These are phyloP conservation scores for Nothobranchius kuhntae DNA, from an alignment of 2,113 vertebrate species.

Conservation along the genomic window DNA sequence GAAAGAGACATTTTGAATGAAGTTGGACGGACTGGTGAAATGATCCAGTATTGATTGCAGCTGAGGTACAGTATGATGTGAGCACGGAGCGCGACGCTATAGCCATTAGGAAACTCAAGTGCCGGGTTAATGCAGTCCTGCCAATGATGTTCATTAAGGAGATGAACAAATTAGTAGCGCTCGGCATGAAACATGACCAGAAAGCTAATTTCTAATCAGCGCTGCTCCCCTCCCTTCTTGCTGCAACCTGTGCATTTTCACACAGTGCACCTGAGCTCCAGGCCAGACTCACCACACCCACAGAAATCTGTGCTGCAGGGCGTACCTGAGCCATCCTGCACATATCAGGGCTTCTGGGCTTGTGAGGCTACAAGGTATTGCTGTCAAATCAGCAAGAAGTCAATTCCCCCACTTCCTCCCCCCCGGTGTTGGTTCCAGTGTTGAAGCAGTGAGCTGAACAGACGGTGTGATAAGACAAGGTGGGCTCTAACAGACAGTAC, in stretches of 20 bases:
- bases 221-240: background rate
- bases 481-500: slow-evolving; percentile 28
- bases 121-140: slow-evolving; percentile 59
- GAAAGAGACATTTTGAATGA: slow-evolving; percentile 13
- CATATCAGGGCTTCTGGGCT: slow-evolving; percentile 24
- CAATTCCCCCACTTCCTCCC: slow-evolving; percentile 55
- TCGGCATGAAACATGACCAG: slow-evolving; percentile 50
- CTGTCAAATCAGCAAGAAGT: slow-evolving; percentile 56
- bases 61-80: slow-evolving; percentile 40
- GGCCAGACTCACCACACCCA: slow-evolving; percentile 8
- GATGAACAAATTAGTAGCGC: slow-evolving; percentile 57
- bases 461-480: slow-evolving; percentile 41
- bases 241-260: slow-evolving; percentile 11
- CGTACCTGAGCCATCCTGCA: slow-evolving; percentile 21
- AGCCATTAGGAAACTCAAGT: slow-evolving; percentile 55
- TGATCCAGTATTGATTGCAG: slow-evolving; percentile 58
- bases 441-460: slow-evolving; percentile 17
- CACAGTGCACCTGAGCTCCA: slow-evolving; percentile 6
- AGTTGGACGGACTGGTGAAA: slow-evolving; percentile 27
- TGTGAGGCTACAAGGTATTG: slow-evolving; percentile 13
- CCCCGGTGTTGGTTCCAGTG: slow-evolving; percentile 25
- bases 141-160: slow-evolving; percentile 66
- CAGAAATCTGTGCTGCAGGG: slow-evolving; percentile 17
- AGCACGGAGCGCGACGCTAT: slow-evolving; percentile 36
- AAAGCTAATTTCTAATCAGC: slow-evolving; percentile 36